Base-by-base conservation (phyloP, 2,113 vertebrate genomes). In the Bufo gargarizans region DNA sequence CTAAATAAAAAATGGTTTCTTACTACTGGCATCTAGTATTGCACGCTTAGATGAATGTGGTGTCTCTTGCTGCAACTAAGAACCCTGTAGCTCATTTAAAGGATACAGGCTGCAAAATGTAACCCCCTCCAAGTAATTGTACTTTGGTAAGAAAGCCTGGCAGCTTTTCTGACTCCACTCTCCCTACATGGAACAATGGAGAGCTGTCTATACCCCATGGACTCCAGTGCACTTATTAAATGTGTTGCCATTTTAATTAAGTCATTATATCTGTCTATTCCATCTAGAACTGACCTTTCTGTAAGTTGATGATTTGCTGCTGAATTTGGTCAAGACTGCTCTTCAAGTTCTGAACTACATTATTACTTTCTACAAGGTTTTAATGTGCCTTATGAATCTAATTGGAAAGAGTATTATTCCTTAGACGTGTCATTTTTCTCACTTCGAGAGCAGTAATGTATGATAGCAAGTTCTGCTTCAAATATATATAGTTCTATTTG, bases 381-480 rank as follows among this genome's bases (percentile, higher is more conserved):
- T 80, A 59, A 80, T 83, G 81, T 83, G 81, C 81, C 81, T 83
- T 83, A 83, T 69, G 61, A 69, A 83, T 69, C 20, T 65, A 16
- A n/a, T 53, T 69, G 47, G 47, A 67, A 67, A 20, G 58, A n/a
- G 80, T 49, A 17, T 49, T 67, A 65, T 65, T 13, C 17, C 17
- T 7, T 20, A 49, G 47, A 82, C 22, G 9, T 47, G 17, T 50
- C 22, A 9, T 61, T 3, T 71, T 71, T 71, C 33, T 33, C 67
- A 71, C 67, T 71, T 13, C 11, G 22, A 55, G 43, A 19, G 80
- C 55, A 49, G 43, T 4, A 19, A 7, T 45, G 33, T 61, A 58
- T 47, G 43, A 1, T 63, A 61, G 61, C 58, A 47, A n/a, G 61
- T 53, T 50, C 45, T 50, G 20, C 81, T 53, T 9, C 45, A 22